A percentile compares a stretch with the other conserved stretches of the same genome.
Evolutionary conservation across 1,140 invertebrate species (phyloP).

Genomic region (Euwallacea fornicatus): DNA sequence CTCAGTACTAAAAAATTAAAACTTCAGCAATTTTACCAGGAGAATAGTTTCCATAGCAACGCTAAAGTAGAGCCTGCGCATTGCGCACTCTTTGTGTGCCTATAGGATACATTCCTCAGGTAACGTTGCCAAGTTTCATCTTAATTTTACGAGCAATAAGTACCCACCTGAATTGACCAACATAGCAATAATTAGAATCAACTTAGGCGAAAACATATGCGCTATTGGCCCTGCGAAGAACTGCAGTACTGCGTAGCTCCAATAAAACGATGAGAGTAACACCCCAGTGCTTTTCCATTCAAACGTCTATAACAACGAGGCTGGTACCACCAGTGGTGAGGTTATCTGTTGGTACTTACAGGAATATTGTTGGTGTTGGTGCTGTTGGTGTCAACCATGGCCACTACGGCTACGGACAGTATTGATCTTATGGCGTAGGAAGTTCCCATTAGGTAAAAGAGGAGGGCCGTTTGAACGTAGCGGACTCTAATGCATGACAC

Average conservation of each 20-base stretch:
- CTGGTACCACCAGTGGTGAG: slow-evolving; percentile 28
- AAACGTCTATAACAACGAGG: slow-evolving; percentile 39
- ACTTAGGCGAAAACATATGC: slow-evolving; percentile 64
- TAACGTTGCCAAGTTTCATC: neutral
- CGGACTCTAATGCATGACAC: slow-evolving; percentile 26
- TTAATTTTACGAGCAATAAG: neutral
- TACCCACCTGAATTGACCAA: slow-evolving; percentile 45
- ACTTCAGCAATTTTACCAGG: too few species aligned
- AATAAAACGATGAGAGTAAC: slow-evolving; percentile 70
- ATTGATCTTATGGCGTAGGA: slow-evolving; percentile 41
- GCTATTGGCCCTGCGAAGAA: slow-evolving; percentile 71
- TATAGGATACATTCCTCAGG: neutral
- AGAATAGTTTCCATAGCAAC: too few species aligned
- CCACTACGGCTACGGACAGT: slow-evolving; percentile 43
- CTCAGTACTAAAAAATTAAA: too few species aligned
- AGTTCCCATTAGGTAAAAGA: slow-evolving; percentile 30
- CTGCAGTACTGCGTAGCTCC: slow-evolving; percentile 60
- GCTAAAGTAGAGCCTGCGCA: too few species aligned
- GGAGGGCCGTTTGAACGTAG: slow-evolving; percentile 28
- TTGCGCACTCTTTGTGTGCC: too few species aligned
- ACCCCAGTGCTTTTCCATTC: slow-evolving; percentile 58
- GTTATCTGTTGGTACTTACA: slow-evolving; percentile 26
- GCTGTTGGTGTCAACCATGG: slow-evolving; percentile 35
- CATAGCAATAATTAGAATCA: slow-evolving; percentile 63
- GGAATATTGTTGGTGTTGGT: slow-evolving; percentile 28